phyloP scores from a whole-genome alignment of 2,113 vertebrate species.

The Corvus moneduloides region DNA sequence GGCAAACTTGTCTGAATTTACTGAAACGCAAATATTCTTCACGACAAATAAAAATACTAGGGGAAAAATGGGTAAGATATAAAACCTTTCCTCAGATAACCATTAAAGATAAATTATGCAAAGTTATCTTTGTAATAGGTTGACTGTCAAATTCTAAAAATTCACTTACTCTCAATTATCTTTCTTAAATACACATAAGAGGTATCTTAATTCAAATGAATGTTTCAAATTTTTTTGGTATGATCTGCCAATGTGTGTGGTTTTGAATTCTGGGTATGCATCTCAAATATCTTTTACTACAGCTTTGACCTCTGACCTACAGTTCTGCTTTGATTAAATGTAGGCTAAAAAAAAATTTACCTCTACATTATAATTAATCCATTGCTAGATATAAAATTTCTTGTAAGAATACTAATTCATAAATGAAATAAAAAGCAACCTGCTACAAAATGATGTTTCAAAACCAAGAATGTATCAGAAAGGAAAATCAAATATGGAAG shows the following conservation, averaged over 20 bases:
- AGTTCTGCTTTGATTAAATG: background rate
- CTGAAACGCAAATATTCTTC: background rate
- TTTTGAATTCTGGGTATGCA: background rate
- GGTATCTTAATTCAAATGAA: background rate
- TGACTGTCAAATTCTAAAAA: background rate
- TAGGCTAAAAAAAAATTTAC: background rate
- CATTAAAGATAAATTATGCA: background rate
- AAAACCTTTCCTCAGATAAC: background rate
- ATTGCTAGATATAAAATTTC: background rate
- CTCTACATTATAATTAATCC: background rate
- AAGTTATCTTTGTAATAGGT: background rate
- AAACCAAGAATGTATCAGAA: background rate
- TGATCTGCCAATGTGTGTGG: background rate
- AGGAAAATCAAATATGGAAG: background rate
- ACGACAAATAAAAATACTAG: background rate
- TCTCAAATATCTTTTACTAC: background rate
- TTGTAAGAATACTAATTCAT: background rate
- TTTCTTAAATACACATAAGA: background rate
- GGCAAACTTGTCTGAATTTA: background rate
- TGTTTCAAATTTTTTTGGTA: background rate
- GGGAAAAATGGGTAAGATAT: background rate
- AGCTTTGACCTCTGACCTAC: background rate
- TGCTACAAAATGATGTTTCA: background rate
- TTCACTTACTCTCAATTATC: background rate
- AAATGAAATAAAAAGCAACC: background rate